Conservation (phyloP, 1,140 invertebrate species). For the Adelges cooleyi region DNA sequence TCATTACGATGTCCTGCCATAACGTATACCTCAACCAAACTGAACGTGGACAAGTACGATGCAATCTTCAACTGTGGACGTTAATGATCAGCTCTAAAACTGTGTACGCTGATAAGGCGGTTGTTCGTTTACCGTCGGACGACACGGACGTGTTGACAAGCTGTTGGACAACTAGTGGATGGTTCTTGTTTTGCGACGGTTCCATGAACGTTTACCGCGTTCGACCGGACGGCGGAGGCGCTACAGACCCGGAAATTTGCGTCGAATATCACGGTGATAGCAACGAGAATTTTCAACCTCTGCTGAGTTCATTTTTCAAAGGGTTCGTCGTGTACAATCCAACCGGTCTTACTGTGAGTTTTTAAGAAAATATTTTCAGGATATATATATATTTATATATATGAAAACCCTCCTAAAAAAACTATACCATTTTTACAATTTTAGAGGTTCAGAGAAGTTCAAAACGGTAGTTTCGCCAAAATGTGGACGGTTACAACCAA, state of each 20-base stretch:
- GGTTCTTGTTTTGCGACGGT: constrained; percentile 3
- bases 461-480: not conserved
- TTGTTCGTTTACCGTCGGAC: not conserved
- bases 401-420: not conserved
- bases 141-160: not conserved
- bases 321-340: not conserved
- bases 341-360: not conserved
- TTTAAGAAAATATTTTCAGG: no score
- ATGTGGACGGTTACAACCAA: not conserved
- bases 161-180: not conserved
- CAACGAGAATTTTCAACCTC: not conserved
- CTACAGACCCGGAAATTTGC: not conserved
- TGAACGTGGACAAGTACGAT: not conserved
- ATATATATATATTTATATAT: no score
- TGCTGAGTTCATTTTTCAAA: not conserved
- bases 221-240: not conserved
- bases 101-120: not conserved
- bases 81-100: not conserved
- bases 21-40: not conserved
- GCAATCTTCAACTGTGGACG: constrained; percentile 12
- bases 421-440: not conserved
- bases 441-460: constrained; percentile 3
- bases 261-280: not conserved
- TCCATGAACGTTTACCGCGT: not conserved
- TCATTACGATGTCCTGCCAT: not conserved